These are phyloP conservation scores for Yponomeuta evonymella DNA, from an alignment of 2,888 invertebrate genomes.

Conservation along the genomic window DNA sequence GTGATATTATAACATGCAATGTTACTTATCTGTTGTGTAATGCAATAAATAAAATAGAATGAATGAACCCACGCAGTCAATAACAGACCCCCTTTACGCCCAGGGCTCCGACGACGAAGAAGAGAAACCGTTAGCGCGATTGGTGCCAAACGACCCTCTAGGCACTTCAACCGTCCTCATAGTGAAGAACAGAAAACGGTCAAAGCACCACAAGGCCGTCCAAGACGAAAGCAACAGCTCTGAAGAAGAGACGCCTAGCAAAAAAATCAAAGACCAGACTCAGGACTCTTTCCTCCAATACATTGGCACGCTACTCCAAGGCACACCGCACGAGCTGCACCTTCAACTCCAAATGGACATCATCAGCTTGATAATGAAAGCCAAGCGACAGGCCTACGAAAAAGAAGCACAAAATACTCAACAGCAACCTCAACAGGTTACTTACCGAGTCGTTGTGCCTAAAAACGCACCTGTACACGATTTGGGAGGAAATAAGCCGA, in stretches of 20 bases:
- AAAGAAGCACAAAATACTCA: not conserved
- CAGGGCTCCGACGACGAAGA: no score
- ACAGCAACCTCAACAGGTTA: constrained; percentile 11
- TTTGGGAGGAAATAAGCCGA: no score
- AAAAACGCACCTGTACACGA: no score
- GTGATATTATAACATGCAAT: no score
- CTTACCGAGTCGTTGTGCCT: no score
- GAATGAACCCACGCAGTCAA: no score
- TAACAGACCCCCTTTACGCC: no score
- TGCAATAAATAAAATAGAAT: no score
- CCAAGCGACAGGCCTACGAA: constrained; percentile 29
- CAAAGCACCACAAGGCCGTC: not conserved
- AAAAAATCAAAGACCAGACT: not conserved
- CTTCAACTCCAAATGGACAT: constrained; percentile 49
- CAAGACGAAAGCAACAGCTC: not conserved
- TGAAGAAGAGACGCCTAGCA: not conserved
- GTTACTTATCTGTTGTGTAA: no score
- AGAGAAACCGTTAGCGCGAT: no score
- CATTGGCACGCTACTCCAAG: constrained; percentile 40
- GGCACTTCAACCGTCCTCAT: no score
- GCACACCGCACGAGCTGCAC: constrained; percentile 35
- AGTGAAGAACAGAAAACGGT: not conserved
- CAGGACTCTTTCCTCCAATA: constrained; percentile 39
- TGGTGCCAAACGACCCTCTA: no score
- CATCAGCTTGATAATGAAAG: constrained; percentile 44